A percentile compares a stretch with the other conserved stretches of the same genome.
Evolutionary conservation across 2,888 invertebrate genomes (phyloP).

Genomic region (Malachius bipustulatus): DNA sequence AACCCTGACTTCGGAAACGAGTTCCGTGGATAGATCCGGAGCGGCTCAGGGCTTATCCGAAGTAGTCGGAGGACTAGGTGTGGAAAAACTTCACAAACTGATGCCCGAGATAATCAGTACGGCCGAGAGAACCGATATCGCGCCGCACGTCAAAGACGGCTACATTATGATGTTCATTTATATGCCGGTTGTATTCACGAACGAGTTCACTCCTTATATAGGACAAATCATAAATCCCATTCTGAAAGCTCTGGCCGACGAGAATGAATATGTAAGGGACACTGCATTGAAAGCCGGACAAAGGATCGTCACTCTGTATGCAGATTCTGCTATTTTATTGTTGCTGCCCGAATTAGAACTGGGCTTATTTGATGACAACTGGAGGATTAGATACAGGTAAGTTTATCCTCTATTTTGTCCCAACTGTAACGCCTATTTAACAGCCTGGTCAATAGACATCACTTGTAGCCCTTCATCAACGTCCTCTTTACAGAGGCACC

Average conservation of each 20-base stretch:
- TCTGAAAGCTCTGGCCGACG: conserved; percentile 93
- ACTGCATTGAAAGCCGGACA: conserved; percentile 95
- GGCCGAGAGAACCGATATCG: conserved; percentile 83
- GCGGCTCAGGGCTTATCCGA: conserved; percentile 87
- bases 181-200: conserved; percentile 93
- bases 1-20: conserved; percentile 87
- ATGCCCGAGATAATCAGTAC: conserved; percentile 97
- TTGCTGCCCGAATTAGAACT: conserved; percentile 87
- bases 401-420: too few species aligned
- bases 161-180: conserved; percentile 99
- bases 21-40: conserved; percentile 91
- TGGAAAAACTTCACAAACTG: conserved; percentile 85
- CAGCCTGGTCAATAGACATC: too few species aligned
- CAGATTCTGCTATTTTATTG: conserved; percentile 86
- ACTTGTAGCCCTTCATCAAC: too few species aligned
- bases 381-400: conserved; percentile 76
- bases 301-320: conserved; percentile 90
- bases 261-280: conserved; percentile 96
- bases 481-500: too few species aligned
- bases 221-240: conserved; percentile 94
- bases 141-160: conserved; percentile 96
- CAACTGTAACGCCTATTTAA: too few species aligned
- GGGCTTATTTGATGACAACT: conserved; percentile 95
- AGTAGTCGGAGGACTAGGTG: conserved; percentile 92
- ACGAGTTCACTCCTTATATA: conserved; percentile 83